Evolutionary conservation across 2,888 invertebrate species (phyloP), one percentile per base, ranked within the genome.

Genomic region (Chironomus tentans): DNA sequence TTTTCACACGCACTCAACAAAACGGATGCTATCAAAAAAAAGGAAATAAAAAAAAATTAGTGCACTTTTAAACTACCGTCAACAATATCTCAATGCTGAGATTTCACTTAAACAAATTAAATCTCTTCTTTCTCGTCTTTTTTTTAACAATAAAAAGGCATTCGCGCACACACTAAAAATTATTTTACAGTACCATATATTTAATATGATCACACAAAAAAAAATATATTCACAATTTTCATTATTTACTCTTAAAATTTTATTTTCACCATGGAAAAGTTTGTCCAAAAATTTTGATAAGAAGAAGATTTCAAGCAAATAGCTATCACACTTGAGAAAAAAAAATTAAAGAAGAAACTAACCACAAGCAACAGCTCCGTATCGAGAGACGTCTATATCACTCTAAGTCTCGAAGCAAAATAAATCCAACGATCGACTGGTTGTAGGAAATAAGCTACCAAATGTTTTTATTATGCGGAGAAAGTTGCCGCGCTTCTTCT

Each of bases 391-490:
- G 74, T 74, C 62, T 62, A 38, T 68, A 74, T 65, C 74, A 47
- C 74, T 48, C 68, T 68, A 68, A 74, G 65, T 28, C 74, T 74
- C 74, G 38, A 7, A 74, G 38, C 68, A 47, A 74, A 74, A 74
- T 74, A 46, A 74, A 62, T 48, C 47, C 10, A 38, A 38, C 38
- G 38, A 38, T 15, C 74, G 74, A 74, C 74, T 74, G 74, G 24
- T 65, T 62, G 74, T 65, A 48, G 10, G 65, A 68, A 71, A 62
- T 38, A 24, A 47, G 74, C 74, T 47, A 74, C 12, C 74, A 65
- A 74, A 74, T 74, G 74, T 74, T 68, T 74, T 74, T 74, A 74
- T 74, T 74, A 74, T 68, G 68, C 62, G 68, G 74, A 68, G 74
- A 74, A 74, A 74, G 74, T 74, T 74, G 21, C 21, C 18, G 24